Percentiles rank a stretch among this genome's conserved stretches.
These are phyloP conservation scores for Hemibagrus guttatus DNA, from an alignment of 2,797 vertebrate genomes.

Conservation along the genomic window DNA sequence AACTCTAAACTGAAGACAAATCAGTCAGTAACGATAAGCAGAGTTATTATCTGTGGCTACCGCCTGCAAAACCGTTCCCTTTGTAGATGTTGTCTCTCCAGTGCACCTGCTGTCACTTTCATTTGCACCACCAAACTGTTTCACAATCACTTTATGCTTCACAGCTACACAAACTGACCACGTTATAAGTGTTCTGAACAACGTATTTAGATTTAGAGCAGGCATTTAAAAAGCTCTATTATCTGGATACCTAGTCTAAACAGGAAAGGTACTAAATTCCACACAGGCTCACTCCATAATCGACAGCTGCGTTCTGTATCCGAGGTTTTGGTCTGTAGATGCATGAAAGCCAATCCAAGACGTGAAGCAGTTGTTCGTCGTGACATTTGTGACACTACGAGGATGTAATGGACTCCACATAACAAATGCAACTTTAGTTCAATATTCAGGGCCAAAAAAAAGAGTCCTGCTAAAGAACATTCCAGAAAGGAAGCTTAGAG, in stretches of 20 bases:
- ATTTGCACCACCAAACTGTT: too few species aligned
- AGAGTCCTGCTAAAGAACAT: background rate
- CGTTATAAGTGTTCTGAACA: too few species aligned
- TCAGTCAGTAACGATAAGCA: too few species aligned
- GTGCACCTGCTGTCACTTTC: too few species aligned
- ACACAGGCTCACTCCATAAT: background rate
- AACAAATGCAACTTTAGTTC: background rate
- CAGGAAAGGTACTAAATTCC: background rate
- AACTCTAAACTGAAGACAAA: too few species aligned
- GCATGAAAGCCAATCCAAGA: background rate
- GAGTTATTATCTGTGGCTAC: too few species aligned
- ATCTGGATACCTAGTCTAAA: background rate
- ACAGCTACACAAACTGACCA: too few species aligned
- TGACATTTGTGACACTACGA: too few species aligned
- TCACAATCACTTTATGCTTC: too few species aligned
- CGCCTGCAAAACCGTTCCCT: too few species aligned
- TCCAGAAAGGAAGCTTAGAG: background rate
- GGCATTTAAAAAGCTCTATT: background rate
- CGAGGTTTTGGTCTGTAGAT: background rate
- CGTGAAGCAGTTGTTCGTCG: background rate
- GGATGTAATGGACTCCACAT: background rate
- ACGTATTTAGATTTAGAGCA: too few species aligned
- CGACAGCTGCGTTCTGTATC: background rate
- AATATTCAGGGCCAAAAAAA: background rate
- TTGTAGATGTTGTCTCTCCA: too few species aligned